phyloP scores from a whole-genome alignment of 2,888 invertebrate species.

The Metopia argyrocephala region DNA sequence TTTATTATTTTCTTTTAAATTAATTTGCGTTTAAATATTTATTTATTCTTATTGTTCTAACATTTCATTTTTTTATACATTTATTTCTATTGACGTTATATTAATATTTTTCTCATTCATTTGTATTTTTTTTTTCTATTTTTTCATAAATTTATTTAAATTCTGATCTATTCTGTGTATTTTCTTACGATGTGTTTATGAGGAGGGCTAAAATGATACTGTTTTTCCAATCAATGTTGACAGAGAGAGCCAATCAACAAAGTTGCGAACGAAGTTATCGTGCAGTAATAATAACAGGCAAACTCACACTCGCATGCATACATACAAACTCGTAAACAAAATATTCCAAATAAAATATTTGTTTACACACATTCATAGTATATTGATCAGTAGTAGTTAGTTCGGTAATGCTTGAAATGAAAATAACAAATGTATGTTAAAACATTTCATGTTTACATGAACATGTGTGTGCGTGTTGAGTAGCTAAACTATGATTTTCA shows the following conservation, averaged over 20 bases:
- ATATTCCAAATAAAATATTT: not conserved
- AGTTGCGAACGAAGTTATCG: conserved; percentile 55
- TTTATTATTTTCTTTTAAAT: conserved; percentile 31
- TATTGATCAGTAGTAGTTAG: not conserved
- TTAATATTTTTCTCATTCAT: conserved; percentile 3
- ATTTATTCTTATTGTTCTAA: not conserved
- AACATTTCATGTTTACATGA: not conserved
- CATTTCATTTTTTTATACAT: not conserved
- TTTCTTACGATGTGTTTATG: conserved; percentile 56
- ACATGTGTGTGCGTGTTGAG: not conserved
- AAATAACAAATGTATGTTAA: not conserved
- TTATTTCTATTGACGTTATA: conserved; percentile 16
- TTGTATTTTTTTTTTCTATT: conserved; percentile 28
- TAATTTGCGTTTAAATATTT: conserved; percentile 15
- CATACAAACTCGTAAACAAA: not conserved
- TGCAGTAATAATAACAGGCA: not conserved
- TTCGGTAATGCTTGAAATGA: not conserved
- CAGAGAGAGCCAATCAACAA: conserved; percentile 49
- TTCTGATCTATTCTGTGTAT: conserved; percentile 39
- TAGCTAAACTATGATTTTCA: no score
- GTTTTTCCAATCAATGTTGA: conserved; percentile 46
- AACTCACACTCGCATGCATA: not conserved
- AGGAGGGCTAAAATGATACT: conserved; percentile 63
- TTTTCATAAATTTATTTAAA: conserved; percentile 1
- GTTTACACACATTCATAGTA: not conserved